A percentile compares a stretch with the other conserved stretches of the same genome.
Evolutionary conservation across 2,113 vertebrate species (phyloP).

Genomic region (Callipepla californica): DNA sequence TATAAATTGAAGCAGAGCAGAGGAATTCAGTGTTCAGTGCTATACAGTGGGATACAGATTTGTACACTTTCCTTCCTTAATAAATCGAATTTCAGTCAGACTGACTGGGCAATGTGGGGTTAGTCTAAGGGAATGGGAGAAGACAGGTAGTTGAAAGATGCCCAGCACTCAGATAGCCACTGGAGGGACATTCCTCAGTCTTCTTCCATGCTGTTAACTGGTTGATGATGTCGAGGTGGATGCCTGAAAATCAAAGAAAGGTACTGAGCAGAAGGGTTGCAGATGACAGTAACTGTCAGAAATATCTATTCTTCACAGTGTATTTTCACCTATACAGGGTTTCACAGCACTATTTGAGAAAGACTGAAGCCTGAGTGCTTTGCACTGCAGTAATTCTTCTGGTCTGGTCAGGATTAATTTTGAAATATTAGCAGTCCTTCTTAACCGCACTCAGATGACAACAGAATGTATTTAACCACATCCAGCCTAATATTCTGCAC

Average conservation of each 20-base stretch:
- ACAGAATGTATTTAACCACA: not conserved
- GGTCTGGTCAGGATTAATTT: not conserved
- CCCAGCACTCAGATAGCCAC: not conserved
- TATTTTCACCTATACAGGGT: not conserved
- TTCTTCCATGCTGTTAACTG: not conserved
- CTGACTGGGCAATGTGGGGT: accelerated
- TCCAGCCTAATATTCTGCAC: not conserved
- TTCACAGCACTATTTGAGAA: not conserved
- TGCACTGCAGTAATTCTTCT: not conserved
- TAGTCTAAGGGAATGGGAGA: not conserved
- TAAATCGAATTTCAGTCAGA: not conserved
- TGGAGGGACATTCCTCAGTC: not conserved
- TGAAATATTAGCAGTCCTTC: not conserved
- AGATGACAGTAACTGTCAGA: not conserved
- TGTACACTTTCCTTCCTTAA: not conserved
- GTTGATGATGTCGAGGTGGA: not conserved
- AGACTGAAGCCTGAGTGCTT: not conserved
- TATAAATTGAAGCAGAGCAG: not conserved
- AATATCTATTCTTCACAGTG: not conserved
- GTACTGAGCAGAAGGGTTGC: not conserved
- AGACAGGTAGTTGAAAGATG: not conserved
- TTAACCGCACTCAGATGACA: not conserved
- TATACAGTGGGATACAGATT: not conserved
- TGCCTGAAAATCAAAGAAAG: not conserved
- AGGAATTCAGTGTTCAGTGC: not conserved